Evolutionary conservation across 2,797 vertebrate species (phyloP), one percentile per base, ranked within the genome.

Genomic region (Spondyliosoma cantharus): DNA sequence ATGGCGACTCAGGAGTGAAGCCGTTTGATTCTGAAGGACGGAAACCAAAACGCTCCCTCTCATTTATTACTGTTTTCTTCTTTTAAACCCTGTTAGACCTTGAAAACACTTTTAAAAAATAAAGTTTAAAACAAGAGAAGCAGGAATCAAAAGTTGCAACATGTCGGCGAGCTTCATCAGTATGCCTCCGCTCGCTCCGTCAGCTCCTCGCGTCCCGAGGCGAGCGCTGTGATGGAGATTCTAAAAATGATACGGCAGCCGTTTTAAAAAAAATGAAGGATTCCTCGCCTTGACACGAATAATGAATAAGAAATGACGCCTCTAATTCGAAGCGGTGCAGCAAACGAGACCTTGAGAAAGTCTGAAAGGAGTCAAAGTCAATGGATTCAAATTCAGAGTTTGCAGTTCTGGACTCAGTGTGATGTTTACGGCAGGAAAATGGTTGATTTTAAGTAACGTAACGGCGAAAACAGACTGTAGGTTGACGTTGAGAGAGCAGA

Each of bases 251-350:
- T 24, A 17, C 63, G 20, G 72, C 80, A 56, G 64, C 37, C 9
- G 29, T 57, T 71, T 67, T 71, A 54, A 54, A 54, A 54, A 54
- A 81, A 58, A 73, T 13, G n/a, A 74, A 63, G 25, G 61, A 54
- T 45, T 74, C 68, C 37, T 56, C 2, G 1, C 70, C 74, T 71
- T 57, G 63, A 70, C 11, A 20, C 32, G 66, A 84, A 29, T 46
- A 65, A 65, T 74, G 56, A 83, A 85, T 69, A 62, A 80, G 65
- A 83, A 75, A 63, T 58, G 17, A 82, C 65, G 24, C 13, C 69
- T 57, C 15, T 25, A 25, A 72, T 43, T 71, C 46, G 13, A 29
- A 77, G 77, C 59, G 1, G 0, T 11, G 1, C 12, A 22, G 52
- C 32, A 53, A 45, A 69, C 4, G 13, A 57, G 24, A 74, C 72